Percentiles rank a stretch among this genome's conserved stretches.
Evolutionary conservation across 2,888 invertebrate genomes (phyloP).

Genomic region (Thysanoteuthis rhombus): DNA sequence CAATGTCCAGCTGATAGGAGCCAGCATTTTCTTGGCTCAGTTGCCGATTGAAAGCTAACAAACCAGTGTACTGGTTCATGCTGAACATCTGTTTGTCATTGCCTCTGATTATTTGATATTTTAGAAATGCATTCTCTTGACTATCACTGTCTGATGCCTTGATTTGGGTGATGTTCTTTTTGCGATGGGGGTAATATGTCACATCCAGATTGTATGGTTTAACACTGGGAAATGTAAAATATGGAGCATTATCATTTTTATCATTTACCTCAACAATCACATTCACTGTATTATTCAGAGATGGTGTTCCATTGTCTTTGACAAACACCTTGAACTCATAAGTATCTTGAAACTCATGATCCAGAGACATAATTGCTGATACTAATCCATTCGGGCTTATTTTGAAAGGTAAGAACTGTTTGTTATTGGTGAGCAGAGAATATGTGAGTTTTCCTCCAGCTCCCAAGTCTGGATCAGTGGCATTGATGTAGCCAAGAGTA

Average conservation of each 20-base stretch:
- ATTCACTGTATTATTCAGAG: not conserved
- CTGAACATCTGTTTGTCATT: not conserved
- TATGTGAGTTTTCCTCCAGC: not conserved
- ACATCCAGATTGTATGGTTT: not conserved
- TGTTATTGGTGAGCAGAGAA: not conserved
- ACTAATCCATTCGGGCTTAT: not conserved
- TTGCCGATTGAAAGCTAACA: not conserved
- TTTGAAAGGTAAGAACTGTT: not conserved
- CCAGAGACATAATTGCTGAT: not conserved
- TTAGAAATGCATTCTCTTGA: conserved; percentile 12
- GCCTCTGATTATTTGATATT: not conserved
- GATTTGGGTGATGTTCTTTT: not conserved
- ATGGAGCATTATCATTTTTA: conserved; percentile 12
- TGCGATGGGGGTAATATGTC: not conserved
- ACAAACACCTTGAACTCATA: not conserved
- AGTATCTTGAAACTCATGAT: conserved; percentile 12
- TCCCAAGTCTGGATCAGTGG: not conserved
- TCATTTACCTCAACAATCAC: conserved; percentile 12
- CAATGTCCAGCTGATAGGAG: not conserved
- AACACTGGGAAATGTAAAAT: conserved; percentile 12
- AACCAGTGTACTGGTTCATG: conserved; percentile 12
- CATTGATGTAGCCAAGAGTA: not conserved
- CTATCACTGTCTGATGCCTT: not conserved
- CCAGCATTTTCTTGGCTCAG: not conserved
- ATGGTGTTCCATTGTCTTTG: not conserved